Evolutionary conservation across 2,797 vertebrate genomes (phyloP).

Genomic region (Vultur gryphus): DNA sequence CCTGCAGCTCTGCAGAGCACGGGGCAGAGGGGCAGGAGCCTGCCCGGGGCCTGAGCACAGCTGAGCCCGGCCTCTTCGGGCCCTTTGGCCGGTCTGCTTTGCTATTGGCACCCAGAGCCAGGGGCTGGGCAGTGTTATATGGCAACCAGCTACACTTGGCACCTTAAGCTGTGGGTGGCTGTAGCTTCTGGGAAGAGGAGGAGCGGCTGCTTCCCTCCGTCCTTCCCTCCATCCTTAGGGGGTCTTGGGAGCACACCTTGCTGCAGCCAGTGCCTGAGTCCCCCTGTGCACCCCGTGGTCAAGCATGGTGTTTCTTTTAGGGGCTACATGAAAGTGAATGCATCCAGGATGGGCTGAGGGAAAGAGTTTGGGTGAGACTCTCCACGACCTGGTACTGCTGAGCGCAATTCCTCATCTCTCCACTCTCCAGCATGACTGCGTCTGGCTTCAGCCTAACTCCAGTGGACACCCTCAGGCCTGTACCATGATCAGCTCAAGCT

Average conservation of each 20-base stretch:
- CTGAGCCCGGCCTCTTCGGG: not conserved
- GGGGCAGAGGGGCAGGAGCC: not conserved
- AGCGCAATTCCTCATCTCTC: not conserved
- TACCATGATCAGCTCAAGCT: not conserved
- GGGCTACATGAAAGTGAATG: not conserved
- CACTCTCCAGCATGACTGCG: rapidly evolving
- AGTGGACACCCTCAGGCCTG: not conserved
- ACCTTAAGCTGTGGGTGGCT: not conserved
- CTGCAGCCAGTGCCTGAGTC: not conserved
- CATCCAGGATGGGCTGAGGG: not conserved
- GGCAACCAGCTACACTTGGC: not conserved
- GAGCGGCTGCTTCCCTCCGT: not conserved
- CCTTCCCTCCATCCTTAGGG: not conserved
- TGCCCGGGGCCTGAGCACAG: not conserved
- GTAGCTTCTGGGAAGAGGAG: not conserved
- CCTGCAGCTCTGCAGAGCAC: not conserved
- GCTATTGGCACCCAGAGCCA: rapidly evolving
- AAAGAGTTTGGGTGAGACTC: not conserved
- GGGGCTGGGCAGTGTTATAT: not conserved
- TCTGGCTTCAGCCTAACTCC: not conserved
- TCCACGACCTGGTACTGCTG: not conserved
- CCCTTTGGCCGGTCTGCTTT: not conserved
- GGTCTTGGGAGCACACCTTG: not conserved
- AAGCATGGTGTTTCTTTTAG: not conserved
- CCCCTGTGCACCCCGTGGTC: not conserved